Percentiles rank a stretch among this genome's conserved stretches.
Conservation (phyloP, 2,888 invertebrate species). For the Melipona bicolor region DNA sequence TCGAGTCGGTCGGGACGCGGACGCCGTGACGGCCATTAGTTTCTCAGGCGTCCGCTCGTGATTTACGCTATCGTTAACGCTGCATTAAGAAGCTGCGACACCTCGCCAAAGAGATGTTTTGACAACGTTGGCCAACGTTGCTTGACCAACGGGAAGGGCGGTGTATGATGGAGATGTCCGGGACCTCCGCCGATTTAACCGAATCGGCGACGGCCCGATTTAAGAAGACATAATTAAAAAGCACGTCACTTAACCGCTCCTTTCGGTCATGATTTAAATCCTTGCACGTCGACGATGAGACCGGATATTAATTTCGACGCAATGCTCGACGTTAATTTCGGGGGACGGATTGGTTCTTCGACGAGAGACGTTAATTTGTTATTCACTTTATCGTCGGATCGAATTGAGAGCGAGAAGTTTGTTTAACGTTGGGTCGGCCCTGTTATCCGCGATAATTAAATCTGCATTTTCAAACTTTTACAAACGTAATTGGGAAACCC, state of each 20-base stretch:
- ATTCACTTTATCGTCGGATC: not conserved
- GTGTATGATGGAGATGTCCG: constrained; percentile 27
- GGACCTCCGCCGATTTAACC: constrained; percentile 10
- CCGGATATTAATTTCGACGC: constrained; percentile 18
- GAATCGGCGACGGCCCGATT: constrained; percentile 24
- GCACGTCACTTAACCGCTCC: constrained; percentile 12
- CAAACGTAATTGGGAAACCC: no score
- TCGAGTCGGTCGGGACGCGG: not conserved
- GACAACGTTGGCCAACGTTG: constrained; percentile 40
- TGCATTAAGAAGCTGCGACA: constrained; percentile 63
- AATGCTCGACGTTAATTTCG: not conserved
- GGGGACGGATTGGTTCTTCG: no score
- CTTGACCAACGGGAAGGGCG: constrained; percentile 1
- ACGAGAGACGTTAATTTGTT: not conserved
- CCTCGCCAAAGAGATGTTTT: constrained; percentile 48
- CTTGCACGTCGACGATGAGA: not conserved
- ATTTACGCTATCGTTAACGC: constrained; percentile 69
- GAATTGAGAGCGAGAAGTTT: not conserved
- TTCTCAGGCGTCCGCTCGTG: constrained; percentile 39
- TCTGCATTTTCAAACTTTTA: no score
- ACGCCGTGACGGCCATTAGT: constrained; percentile 30
- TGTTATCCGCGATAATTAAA: not conserved
- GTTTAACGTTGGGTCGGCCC: not conserved
- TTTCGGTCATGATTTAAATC: constrained; percentile 36
- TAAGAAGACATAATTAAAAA: constrained; percentile 39